phyloP scores from a whole-genome alignment of 1,140 invertebrate genomes.

The Ceratina calcarata region DNA sequence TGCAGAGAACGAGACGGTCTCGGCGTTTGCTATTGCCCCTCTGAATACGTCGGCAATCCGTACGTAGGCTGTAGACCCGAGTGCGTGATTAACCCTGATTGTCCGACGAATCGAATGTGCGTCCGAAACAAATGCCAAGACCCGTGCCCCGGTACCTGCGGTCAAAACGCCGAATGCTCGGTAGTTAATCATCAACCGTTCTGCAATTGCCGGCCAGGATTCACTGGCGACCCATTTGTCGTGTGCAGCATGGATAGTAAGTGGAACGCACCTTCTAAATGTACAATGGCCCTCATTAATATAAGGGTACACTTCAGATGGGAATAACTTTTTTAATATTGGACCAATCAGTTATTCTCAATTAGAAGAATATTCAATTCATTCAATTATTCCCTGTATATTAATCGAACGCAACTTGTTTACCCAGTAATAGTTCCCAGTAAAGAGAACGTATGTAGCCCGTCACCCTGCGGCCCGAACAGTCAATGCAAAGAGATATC shows the following conservation, averaged over 20 bases:
- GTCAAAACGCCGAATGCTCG: constrained; percentile 86
- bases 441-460: constrained; percentile 79
- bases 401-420: constrained; percentile 76
- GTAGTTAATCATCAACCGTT: constrained; percentile 87
- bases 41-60: constrained; percentile 84
- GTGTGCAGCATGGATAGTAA: constrained; percentile 31
- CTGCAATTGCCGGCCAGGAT: constrained; percentile 86
- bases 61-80: constrained; percentile 86
- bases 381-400: constrained; percentile 43
- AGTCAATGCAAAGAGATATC: constrained; percentile 84
- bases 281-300: no score
- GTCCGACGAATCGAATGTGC: constrained; percentile 85
- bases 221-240: constrained; percentile 86
- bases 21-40: constrained; percentile 77
- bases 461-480: constrained; percentile 89
- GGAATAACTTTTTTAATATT: no score
- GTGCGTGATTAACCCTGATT: constrained; percentile 86
- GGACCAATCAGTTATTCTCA: no score
- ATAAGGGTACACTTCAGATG: no score
- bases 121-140: constrained; percentile 88
- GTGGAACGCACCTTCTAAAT: neutral
- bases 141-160: constrained; percentile 89
- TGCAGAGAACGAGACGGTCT: constrained; percentile 77
- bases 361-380: neutral
- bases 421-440: constrained; percentile 79